Conservation (phyloP, 2,113 vertebrate genomes). For the Scophthalmus maximus region DNA sequence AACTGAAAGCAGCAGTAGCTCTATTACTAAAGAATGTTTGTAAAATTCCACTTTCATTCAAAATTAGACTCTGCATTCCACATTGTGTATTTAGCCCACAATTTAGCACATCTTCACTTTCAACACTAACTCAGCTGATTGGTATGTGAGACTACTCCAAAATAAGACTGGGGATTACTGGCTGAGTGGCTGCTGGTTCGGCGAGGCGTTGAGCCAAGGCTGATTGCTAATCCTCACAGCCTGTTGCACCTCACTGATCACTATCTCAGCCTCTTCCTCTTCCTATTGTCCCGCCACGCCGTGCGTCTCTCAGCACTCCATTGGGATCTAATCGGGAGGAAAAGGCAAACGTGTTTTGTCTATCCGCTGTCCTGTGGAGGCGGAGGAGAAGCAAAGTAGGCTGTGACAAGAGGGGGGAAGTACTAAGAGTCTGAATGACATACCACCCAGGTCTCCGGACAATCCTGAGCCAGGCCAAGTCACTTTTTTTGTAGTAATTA, state of each 20-base stretch:
- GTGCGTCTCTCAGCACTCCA: slow-evolving; percentile 64
- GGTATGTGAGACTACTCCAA: background rate
- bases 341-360: slow-evolving; percentile 73
- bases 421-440: slow-evolving; percentile 46
- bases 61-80: background rate
- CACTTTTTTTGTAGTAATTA: slow-evolving; percentile 40
- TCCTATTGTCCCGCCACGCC: slow-evolving; percentile 60
- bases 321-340: slow-evolving; percentile 78
- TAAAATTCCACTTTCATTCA: too few relatives aligned
- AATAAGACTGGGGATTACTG: background rate
- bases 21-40: too few relatives aligned
- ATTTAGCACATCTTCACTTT: background rate
- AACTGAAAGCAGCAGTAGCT: background rate
- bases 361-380: slow-evolving; percentile 63
- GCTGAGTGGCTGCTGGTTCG: slow-evolving; percentile 13
- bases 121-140: too few relatives aligned
- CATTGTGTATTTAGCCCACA: background rate
- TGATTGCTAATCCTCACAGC: slow-evolving; percentile 64
- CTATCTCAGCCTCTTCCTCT: slow-evolving; percentile 76
- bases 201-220: slow-evolving; percentile 29
- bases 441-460: slow-evolving; percentile 50
- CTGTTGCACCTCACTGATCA: slow-evolving; percentile 74
- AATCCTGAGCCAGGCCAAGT: slow-evolving; percentile 20
- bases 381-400: slow-evolving; percentile 29
- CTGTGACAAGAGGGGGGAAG: slow-evolving; percentile 44